phyloP scores from a whole-genome alignment of 2,797 vertebrate species.

The Eptatretus atami region DNA sequence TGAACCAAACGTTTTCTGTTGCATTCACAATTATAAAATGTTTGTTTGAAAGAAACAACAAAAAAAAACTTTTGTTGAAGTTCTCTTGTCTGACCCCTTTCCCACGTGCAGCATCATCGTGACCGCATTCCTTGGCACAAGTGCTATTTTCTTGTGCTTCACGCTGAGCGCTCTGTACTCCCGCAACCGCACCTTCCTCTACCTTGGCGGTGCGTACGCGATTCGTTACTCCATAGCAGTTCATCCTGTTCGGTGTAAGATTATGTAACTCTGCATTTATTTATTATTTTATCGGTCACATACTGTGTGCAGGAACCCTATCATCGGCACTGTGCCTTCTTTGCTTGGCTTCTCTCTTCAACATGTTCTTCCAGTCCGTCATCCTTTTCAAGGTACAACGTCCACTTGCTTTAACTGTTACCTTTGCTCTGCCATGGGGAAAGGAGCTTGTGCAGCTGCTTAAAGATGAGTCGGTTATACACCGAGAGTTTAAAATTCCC shows the following conservation, averaged over 20 bases:
- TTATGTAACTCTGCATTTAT: background rate
- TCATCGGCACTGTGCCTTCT: conserved; percentile 48
- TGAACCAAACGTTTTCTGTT: background rate
- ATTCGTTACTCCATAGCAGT: too few relatives aligned
- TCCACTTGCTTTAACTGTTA: background rate
- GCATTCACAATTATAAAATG: too few relatives aligned
- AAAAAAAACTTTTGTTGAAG: too few relatives aligned
- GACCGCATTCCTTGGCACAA: conserved; percentile 60
- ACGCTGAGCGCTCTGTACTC: conserved; percentile 66
- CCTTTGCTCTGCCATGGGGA: too few relatives aligned
- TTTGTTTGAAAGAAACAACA: too few relatives aligned
- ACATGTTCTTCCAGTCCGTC: conserved; percentile 39
- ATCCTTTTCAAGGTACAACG: conserved; percentile 37
- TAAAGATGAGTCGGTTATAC: too few relatives aligned
- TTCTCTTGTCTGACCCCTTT: background rate
- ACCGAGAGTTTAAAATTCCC: too few relatives aligned
- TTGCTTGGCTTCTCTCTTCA: conserved; percentile 38
- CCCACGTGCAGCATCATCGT: conserved; percentile 35
- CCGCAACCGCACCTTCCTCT: conserved; percentile 55
- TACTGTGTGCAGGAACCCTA: conserved; percentile 26
- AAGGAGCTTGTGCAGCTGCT: too few relatives aligned
- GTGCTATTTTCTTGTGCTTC: conserved; percentile 57
- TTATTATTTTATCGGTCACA: background rate
- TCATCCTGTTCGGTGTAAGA: too few relatives aligned
- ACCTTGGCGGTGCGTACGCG: conserved; percentile 38